phyloP scores from a whole-genome alignment of 2,113 vertebrate species.

The Microcebus tavaratra region DNA sequence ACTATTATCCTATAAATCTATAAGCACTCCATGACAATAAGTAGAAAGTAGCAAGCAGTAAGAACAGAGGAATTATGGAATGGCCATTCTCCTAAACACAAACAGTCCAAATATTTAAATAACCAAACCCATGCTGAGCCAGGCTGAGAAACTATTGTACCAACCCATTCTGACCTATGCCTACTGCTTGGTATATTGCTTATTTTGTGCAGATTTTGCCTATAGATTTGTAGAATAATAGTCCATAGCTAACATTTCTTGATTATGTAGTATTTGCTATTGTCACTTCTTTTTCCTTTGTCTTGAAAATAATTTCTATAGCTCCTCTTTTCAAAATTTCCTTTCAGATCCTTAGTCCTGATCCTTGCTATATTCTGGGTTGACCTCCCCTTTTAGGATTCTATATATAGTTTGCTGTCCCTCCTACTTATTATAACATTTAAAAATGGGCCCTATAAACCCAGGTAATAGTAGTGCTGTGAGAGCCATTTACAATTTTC shows the following conservation, averaged over 20 bases:
- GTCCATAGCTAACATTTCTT: neutral
- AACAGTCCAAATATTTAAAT: neutral
- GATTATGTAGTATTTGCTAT: neutral
- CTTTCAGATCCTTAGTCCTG: neutral
- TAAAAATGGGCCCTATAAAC: neutral
- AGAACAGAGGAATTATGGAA: neutral
- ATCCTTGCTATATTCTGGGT: neutral
- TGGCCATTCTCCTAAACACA: neutral
- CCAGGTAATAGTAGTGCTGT: neutral
- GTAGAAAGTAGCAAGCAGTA: neutral
- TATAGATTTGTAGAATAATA: neutral
- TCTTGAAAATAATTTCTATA: neutral
- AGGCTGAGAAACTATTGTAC: neutral
- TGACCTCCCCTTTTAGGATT: neutral
- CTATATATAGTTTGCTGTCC: neutral
- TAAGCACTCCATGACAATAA: neutral
- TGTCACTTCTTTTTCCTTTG: neutral
- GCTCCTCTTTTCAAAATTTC: neutral
- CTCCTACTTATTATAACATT: constrained; percentile 21
- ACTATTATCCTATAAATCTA: neutral
- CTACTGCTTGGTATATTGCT: neutral
- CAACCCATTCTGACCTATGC: neutral
- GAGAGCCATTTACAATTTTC: constrained; percentile 39
- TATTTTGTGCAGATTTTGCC: neutral
- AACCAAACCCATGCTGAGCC: neutral